phyloP scores from a whole-genome alignment of 1,140 invertebrate species.

The Scaptomyza pallida region DNA sequence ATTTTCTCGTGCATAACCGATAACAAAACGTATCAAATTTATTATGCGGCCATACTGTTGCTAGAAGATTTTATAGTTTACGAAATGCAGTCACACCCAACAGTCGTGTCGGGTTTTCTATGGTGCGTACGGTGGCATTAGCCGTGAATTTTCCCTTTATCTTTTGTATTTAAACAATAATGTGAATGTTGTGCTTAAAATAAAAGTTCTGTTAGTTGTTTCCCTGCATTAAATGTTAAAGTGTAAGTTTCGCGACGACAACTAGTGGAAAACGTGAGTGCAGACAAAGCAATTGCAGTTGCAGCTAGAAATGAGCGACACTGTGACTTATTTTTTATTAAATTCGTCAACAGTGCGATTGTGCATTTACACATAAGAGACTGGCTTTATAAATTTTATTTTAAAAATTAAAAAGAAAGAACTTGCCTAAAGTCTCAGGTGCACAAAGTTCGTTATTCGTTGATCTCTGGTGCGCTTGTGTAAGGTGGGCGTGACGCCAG shows the following conservation, averaged over 20 bases:
- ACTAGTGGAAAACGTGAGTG: neutral
- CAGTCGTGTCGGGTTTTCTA: constrained; percentile 40
- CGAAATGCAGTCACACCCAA: constrained; percentile 26
- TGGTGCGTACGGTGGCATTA: constrained; percentile 32
- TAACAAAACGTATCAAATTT: neutral
- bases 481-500: constrained; percentile 45
- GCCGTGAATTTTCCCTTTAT: constrained; percentile 33
- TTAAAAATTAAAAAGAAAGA: constrained; percentile 1
- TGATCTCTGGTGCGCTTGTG: constrained; percentile 39
- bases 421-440: constrained; percentile 35
- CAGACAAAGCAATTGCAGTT: constrained; percentile 1
- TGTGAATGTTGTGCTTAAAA: constrained; percentile 8
- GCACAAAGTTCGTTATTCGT: constrained; percentile 15
- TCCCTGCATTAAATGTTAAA: neutral
- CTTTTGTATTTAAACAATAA: constrained; percentile 33
- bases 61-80: constrained; percentile 7
- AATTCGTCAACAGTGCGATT: constrained; percentile 24
- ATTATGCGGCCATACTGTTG: constrained; percentile 4
- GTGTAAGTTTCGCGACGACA: neutral
- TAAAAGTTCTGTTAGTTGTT: neutral
- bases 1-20: constrained; percentile 2
- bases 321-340: constrained; percentile 24
- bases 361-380: constrained; percentile 12
- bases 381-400: constrained; percentile 3
- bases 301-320: constrained; percentile 38